These are phyloP conservation scores for Diaprepes abbreviatus DNA, from an alignment of 2,888 invertebrate species.

Conservation along the genomic window DNA sequence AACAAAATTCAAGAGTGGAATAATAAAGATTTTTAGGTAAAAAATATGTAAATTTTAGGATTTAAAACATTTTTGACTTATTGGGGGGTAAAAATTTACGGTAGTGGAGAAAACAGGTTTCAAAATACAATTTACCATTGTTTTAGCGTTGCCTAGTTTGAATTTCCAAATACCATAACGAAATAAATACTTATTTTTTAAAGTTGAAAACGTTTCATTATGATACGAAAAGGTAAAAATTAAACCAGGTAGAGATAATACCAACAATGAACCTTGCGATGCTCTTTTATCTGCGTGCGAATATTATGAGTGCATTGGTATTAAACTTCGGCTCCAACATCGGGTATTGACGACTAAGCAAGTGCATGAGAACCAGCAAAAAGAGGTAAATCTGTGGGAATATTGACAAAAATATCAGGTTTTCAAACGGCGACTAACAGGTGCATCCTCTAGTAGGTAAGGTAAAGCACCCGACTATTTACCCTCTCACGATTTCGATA, in stretches of 20 bases:
- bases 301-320: constrained; percentile 4
- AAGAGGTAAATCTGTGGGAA: constrained; percentile 54
- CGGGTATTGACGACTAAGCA: constrained; percentile 25
- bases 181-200: too few relatives aligned
- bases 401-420: constrained; percentile 55
- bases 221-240: not conserved
- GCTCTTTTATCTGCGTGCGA: constrained; percentile 13
- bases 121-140: too few relatives aligned
- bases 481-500: constrained; percentile 59
- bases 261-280: constrained; percentile 2
- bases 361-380: constrained; percentile 44
- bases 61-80: too few relatives aligned
- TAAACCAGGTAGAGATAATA: not conserved
- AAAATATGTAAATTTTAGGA: too few relatives aligned
- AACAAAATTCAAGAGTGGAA: too few relatives aligned
- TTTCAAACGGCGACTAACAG: constrained; percentile 53
- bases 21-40: too few relatives aligned
- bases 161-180: too few relatives aligned
- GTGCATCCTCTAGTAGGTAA: constrained; percentile 57
- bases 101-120: too few relatives aligned
- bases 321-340: constrained; percentile 1
- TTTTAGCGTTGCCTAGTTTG: too few relatives aligned
- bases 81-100: too few relatives aligned
- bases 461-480: constrained; percentile 56
- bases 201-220: not conserved